phyloP scores from a whole-genome alignment of 2,797 vertebrate genomes.

The Phalloptychus januarius region DNA sequence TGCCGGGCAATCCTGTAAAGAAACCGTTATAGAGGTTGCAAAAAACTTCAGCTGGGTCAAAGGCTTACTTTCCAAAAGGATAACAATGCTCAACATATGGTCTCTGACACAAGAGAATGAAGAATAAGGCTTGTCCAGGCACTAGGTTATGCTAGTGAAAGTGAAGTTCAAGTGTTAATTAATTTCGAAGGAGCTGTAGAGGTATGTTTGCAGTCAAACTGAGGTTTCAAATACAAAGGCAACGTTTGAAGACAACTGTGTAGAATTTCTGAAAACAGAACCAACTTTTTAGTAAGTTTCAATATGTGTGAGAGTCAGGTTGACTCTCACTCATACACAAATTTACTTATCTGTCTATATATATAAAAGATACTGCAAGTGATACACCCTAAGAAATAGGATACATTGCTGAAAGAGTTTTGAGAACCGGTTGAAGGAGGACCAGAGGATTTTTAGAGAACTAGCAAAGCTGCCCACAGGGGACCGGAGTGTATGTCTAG shows the following conservation, averaged over 20 bases:
- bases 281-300: background rate
- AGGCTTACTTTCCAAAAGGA: background rate
- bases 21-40: background rate
- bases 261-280: background rate
- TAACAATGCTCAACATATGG: background rate
- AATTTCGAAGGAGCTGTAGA: background rate
- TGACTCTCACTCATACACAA: no score
- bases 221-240: background rate
- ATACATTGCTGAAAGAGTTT: slow-evolving; percentile 27
- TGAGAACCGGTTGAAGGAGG: slow-evolving; percentile 41
- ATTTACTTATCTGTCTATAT: no score
- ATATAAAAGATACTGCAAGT: background rate
- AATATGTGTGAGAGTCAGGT: no score
- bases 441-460: slow-evolving; percentile 30
- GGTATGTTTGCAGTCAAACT: background rate
- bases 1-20: background rate
- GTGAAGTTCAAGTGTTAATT: background rate
- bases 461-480: slow-evolving; percentile 24
- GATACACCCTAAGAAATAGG: background rate
- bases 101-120: background rate
- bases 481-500: slow-evolving; percentile 1
- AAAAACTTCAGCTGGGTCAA: background rate
- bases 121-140: background rate
- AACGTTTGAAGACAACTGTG: background rate
- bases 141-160: background rate